Conservation (phyloP, 2,113 vertebrate genomes). For the Corapipo altera region DNA sequence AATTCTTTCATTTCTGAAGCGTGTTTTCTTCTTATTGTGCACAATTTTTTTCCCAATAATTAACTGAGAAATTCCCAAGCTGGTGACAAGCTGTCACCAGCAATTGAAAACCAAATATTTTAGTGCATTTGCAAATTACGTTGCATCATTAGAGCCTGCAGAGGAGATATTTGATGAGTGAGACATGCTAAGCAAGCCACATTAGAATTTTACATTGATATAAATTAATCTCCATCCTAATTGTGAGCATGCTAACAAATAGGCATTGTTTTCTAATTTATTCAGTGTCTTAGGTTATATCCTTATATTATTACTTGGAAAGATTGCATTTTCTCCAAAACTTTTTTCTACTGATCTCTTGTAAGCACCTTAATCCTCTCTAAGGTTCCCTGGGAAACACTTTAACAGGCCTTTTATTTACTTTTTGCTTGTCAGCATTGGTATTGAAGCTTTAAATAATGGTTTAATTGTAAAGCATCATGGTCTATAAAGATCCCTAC, state of each 20-base stretch:
- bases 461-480: background rate
- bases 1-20: conserved; percentile 19
- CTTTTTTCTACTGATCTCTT: background rate
- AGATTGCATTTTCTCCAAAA: background rate
- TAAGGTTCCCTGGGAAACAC: background rate
- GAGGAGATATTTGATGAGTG: conserved; percentile 15
- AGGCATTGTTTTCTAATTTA: background rate
- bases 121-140: conserved; percentile 41
- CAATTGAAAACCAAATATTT: conserved; percentile 43
- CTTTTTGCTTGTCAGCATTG: background rate
- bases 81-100: conserved; percentile 33
- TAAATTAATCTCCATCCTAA: conserved; percentile 9
- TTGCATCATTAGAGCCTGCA: conserved; percentile 6
- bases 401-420: background rate
- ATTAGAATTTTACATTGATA: background rate
- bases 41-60: conserved; percentile 29
- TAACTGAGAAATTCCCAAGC: background rate
- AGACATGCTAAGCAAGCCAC: background rate
- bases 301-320: background rate
- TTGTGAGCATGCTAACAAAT: conserved; percentile 12
- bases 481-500: background rate
- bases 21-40: background rate
- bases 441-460: background rate
- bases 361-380: background rate
- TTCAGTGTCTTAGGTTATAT: background rate